phyloP scores from a whole-genome alignment of 2,113 vertebrate species.

The Xerus inauris region DNA sequence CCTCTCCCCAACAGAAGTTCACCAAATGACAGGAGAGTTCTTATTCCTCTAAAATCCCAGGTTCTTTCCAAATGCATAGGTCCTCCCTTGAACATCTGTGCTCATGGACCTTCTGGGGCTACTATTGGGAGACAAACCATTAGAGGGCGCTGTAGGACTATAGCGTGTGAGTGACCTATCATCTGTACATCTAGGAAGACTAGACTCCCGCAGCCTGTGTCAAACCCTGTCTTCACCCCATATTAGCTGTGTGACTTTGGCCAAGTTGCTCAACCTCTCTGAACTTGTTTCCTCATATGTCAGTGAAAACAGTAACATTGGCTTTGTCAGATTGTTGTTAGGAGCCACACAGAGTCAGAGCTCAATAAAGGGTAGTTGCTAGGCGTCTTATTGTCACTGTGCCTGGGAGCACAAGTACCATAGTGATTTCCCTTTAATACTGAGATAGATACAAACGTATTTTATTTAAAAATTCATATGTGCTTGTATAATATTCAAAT shows the following conservation, averaged over 20 bases:
- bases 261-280: not conserved
- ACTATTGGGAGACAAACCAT: not conserved
- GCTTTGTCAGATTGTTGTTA: not conserved
- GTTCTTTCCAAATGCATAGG: not conserved
- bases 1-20: not conserved
- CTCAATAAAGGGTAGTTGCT: not conserved
- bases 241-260: not conserved
- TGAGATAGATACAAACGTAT: not conserved
- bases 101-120: not conserved
- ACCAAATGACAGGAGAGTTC: no score
- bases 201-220: not conserved
- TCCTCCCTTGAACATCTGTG: not conserved
- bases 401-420: not conserved
- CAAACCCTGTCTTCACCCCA: not conserved
- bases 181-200: not conserved
- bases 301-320: not conserved
- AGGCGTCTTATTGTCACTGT: fast-evolving
- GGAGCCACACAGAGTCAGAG: not conserved
- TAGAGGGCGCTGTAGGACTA: not conserved
- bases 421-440: not conserved
- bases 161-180: not conserved
- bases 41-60: not conserved
- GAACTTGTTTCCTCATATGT: not conserved
- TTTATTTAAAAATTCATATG: not conserved
- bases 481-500: not conserved